Percentiles rank a stretch among this genome's conserved stretches.
Conservation (phyloP, 2,888 invertebrate species). For the Parochlus steinenii region DNA sequence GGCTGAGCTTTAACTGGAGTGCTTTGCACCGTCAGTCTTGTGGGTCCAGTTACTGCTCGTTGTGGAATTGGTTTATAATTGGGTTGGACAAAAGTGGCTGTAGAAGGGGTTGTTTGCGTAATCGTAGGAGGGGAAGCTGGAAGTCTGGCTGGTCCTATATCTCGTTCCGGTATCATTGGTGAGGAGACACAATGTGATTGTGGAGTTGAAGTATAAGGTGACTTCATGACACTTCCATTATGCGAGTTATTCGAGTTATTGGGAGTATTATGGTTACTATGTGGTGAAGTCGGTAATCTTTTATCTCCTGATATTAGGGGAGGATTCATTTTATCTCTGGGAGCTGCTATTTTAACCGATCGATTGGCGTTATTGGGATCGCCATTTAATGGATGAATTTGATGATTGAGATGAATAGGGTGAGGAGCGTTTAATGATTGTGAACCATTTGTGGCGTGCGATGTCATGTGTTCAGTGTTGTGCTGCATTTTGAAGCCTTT, state of each 20-base stretch:
- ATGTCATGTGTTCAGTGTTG: too few species aligned
- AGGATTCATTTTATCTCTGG: slow-evolving; percentile 8
- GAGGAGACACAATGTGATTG: slow-evolving; percentile 8
- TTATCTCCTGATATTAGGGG: slow-evolving; percentile 13
- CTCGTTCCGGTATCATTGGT: slow-evolving; percentile 16
- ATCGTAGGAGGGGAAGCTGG: slow-evolving; percentile 11
- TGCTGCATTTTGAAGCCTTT: too few species aligned
- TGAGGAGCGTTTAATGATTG: too few species aligned
- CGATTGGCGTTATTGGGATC: too few species aligned
- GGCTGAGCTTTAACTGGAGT: slow-evolving; percentile 44
- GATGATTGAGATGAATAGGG: too few species aligned
- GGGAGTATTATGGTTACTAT: too few species aligned
- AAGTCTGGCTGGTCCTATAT: slow-evolving; percentile 11
- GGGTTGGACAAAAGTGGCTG: slow-evolving; percentile 11
- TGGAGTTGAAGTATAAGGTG: slow-evolving; percentile 9
- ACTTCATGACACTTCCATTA: slow-evolving; percentile 12
- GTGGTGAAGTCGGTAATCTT: slow-evolving; percentile 4
- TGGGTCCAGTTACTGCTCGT: slow-evolving; percentile 33
- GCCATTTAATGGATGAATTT: too few species aligned
- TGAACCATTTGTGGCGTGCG: too few species aligned
- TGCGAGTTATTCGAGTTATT: slow-evolving; percentile 1
- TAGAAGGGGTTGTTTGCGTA: slow-evolving; percentile 8
- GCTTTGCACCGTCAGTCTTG: slow-evolving; percentile 40
- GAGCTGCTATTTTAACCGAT: too few species aligned
- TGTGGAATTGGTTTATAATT: slow-evolving; percentile 17